These are phyloP conservation scores for Aphodius sticticus DNA, from an alignment of 2,888 invertebrate species.

Conservation along the genomic window DNA sequence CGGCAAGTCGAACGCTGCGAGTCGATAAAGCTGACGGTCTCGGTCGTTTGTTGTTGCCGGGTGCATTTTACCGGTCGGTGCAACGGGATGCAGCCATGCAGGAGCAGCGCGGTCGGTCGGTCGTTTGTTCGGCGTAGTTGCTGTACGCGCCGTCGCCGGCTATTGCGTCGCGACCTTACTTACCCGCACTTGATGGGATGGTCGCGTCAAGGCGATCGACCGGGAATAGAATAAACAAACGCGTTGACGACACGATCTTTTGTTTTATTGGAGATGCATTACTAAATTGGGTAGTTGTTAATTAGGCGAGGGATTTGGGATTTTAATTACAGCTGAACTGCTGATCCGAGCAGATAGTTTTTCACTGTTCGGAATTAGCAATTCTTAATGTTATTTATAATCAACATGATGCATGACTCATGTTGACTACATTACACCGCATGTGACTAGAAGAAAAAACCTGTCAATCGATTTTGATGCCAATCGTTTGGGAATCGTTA, in stretches of 20 bases:
- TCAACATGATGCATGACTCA: no score
- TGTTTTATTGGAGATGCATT: not conserved
- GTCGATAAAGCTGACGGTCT: conserved; percentile 16
- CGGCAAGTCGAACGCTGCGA: conserved; percentile 11
- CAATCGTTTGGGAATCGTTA: no score
- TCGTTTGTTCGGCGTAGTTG: not conserved
- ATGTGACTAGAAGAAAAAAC: no score
- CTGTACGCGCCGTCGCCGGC: not conserved
- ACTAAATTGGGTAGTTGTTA: not conserved
- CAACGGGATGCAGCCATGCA: not conserved
- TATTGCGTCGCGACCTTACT: not conserved
- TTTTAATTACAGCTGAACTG: not conserved
- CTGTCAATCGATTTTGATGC: no score
- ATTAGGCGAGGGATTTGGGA: not conserved
- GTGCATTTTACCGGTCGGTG: conserved; percentile 10
- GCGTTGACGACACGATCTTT: not conserved
- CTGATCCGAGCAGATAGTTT: no score
- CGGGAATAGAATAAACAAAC: not conserved
- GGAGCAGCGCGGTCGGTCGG: not conserved
- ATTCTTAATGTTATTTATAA: no score
- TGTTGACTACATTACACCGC: no score
- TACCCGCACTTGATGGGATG: not conserved
- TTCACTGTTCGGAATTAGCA: no score
- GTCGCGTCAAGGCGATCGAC: not conserved
- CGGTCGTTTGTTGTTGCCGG: conserved; percentile 14